phyloP scores from a whole-genome alignment of 2,113 vertebrate species.

The Halichoeres trimaculatus region DNA sequence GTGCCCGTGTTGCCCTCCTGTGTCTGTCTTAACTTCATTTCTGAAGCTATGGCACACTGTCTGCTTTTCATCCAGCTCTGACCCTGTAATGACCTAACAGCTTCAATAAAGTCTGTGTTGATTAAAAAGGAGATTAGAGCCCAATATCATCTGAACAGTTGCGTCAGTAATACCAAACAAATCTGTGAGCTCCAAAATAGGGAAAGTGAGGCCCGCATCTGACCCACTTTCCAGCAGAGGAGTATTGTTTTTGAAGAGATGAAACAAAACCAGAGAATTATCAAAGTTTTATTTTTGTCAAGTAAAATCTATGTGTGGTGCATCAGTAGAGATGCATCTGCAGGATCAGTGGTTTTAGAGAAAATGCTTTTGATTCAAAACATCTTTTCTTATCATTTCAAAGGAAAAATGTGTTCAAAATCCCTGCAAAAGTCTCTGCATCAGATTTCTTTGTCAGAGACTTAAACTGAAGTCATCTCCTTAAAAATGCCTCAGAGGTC shows the following conservation, averaged over 20 bases:
- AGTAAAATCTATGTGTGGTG: too few species aligned
- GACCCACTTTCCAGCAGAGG: constrained; percentile 2
- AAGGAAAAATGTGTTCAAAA: not conserved
- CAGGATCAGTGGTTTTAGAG: too few species aligned
- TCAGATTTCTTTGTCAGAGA: not conserved
- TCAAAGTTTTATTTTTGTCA: too few species aligned
- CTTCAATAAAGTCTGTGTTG: constrained; percentile 47
- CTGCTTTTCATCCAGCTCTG: not conserved
- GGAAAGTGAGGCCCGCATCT: not conserved
- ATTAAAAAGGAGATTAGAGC: constrained; percentile 40
- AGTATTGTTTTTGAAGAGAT: not conserved
- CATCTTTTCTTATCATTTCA: too few species aligned
- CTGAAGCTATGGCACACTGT: not conserved
- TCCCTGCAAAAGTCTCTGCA: not conserved
- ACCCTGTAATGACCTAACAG: constrained; percentile 14
- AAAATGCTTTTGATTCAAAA: too few species aligned
- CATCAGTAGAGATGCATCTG: too few species aligned
- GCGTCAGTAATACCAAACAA: constrained; percentile 26
- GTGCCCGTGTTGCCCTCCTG: constrained; percentile 4
- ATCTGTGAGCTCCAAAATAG: constrained; percentile 10
- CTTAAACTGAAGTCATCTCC: constrained; percentile 17
- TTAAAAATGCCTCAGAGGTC: constrained; percentile 19
- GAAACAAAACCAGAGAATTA: not conserved
- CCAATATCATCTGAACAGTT: constrained; percentile 20
- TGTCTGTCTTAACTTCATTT: constrained; percentile 6